A percentile compares a stretch with the other conserved stretches of the same genome.
phyloP scores from a whole-genome alignment of 2,113 vertebrate species.

The Pterocles burchelli region DNA sequence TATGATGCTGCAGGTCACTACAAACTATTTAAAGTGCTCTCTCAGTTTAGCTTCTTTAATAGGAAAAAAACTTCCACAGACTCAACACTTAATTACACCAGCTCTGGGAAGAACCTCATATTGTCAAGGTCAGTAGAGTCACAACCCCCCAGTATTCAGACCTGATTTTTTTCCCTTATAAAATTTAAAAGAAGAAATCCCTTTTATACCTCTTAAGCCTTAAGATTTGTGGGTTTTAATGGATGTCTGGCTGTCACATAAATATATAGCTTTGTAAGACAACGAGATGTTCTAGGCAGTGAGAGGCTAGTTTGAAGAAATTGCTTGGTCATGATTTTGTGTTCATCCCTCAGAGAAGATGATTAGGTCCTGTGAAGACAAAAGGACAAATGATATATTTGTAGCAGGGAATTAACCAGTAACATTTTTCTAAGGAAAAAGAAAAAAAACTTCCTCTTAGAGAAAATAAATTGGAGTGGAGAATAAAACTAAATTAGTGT shows the following conservation, averaged over 20 bases:
- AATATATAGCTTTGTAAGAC: slow-evolving; percentile 31
- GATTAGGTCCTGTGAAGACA: slow-evolving; percentile 33
- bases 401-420: background rate
- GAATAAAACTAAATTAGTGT: background rate
- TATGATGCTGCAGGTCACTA: background rate
- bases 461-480: background rate
- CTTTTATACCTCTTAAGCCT: background rate
- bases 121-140: background rate
- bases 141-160: background rate
- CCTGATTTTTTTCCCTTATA: background rate
- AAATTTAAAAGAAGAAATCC: slow-evolving; percentile 1
- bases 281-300: background rate
- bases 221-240: slow-evolving; percentile 20
- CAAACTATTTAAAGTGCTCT: background rate
- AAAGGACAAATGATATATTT: background rate
- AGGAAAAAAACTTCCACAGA: background rate
- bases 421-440: background rate
- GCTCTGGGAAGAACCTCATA: background rate
- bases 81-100: slow-evolving; percentile 11
- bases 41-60: background rate
- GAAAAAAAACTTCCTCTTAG: background rate
- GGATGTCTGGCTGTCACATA: slow-evolving; percentile 8
- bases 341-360: slow-evolving; percentile 6
- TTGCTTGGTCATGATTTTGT: background rate
- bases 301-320: slow-evolving; percentile 9